Evolutionary conservation across 2,113 vertebrate genomes (phyloP).

Genomic region (Hydropotes inermis): DNA sequence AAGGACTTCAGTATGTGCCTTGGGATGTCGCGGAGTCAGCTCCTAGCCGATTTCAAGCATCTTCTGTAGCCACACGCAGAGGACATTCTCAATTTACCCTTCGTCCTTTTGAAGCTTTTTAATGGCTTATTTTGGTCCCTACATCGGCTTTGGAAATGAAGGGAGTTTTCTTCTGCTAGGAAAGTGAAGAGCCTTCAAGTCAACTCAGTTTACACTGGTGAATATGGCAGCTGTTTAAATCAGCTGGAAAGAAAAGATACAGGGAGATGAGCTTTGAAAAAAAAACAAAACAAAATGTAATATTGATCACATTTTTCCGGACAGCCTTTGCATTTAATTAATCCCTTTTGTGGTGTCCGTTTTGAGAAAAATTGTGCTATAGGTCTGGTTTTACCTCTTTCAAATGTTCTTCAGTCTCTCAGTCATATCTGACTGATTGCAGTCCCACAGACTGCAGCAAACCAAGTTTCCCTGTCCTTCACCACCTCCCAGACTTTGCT

Average conservation of each 20-base stretch:
- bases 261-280: not conserved
- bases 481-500: accelerated
- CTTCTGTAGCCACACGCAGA: accelerated
- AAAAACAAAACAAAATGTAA: accelerated
- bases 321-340: not conserved
- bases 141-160: not conserved
- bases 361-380: not conserved
- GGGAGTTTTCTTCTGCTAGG: too few relatives aligned
- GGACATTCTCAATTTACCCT: accelerated
- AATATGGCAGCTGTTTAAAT: not conserved
- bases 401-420: accelerated
- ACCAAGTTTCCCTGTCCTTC: accelerated
- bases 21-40: accelerated
- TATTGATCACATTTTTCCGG: accelerated
- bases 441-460: accelerated
- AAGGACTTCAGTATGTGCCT: accelerated
- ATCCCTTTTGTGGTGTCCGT: too few relatives aligned
- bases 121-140: too few relatives aligned
- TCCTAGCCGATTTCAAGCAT: accelerated
- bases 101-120: not conserved
- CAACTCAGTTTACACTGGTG: not conserved
- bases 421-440: not conserved
- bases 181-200: not conserved
- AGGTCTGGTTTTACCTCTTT: not conserved
- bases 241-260: not conserved